Conservation (phyloP, 1,140 invertebrate species). For the Reticulitermes speratus region DNA sequence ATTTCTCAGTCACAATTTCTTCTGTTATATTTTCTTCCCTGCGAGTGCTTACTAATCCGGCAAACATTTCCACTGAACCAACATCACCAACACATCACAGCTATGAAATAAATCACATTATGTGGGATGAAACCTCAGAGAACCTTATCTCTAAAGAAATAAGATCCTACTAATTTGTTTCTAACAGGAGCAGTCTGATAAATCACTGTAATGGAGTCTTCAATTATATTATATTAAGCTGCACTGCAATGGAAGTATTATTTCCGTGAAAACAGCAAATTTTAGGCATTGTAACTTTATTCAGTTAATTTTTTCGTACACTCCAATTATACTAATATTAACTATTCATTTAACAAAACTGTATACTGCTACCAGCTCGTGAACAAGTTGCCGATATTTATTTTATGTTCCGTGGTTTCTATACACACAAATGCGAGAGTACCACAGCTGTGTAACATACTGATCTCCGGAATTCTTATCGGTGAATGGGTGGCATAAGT, state of each 20-base stretch:
- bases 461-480: constrained; percentile 45
- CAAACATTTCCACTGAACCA: neutral
- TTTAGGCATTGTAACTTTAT: neutral
- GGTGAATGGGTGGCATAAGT: constrained; percentile 54
- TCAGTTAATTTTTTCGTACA: neutral
- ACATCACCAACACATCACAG: neutral
- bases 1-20: neutral
- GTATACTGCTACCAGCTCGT: neutral
- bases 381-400: neutral
- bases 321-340: neutral
- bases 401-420: neutral
- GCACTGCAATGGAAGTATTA: neutral
- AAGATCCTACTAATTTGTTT: too few species aligned
- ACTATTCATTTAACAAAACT: neutral
- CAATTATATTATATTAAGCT: too few species aligned
- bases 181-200: too few species aligned
- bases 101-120: neutral
- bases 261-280: neutral
- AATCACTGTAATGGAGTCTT: too few species aligned
- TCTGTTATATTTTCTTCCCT: neutral
- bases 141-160: neutral
- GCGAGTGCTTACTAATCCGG: neutral
- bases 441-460: neutral
- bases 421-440: neutral
- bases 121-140: neutral